Evolutionary conservation across 2,113 vertebrate genomes (phyloP).

Genomic region (Ariopsis seemanni): DNA sequence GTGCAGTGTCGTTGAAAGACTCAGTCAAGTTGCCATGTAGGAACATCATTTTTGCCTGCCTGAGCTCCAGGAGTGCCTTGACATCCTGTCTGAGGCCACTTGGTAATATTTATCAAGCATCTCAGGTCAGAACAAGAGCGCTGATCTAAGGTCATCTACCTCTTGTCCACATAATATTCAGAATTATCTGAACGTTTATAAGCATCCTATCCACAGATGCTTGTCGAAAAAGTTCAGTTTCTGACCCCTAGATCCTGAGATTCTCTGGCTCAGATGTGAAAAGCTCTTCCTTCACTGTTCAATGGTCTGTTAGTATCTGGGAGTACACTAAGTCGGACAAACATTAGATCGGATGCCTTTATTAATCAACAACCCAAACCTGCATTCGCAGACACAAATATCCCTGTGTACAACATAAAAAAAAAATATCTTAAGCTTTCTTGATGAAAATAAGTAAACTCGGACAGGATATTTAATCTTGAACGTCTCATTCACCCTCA

Average conservation of each 20-base stretch:
- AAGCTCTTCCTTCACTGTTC: neutral
- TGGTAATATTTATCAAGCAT: constrained; percentile 15
- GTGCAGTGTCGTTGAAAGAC: neutral
- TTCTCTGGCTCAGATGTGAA: constrained; percentile 28
- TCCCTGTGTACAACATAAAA: neutral
- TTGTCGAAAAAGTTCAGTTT: neutral
- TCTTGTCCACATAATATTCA: neutral
- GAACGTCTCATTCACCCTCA: constrained; percentile 6
- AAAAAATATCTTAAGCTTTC: neutral
- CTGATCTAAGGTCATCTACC: neutral
- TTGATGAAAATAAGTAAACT: constrained; percentile 6
- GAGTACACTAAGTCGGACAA: neutral
- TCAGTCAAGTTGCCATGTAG: neutral
- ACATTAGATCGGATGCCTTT: neutral
- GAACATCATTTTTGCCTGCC: neutral
- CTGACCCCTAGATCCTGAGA: constrained; percentile 17
- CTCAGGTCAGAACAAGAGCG: no score
- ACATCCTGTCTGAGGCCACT: constrained; percentile 3
- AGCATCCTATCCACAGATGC: neutral
- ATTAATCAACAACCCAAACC: constrained; percentile 6
- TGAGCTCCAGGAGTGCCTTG: constrained; percentile 8
- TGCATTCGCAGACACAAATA: neutral
- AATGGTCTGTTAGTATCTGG: neutral
- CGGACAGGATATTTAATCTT: constrained; percentile 14
- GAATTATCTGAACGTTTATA: neutral